phyloP scores from a whole-genome alignment of 2,113 vertebrate species.

The Salminus brasiliensis region DNA sequence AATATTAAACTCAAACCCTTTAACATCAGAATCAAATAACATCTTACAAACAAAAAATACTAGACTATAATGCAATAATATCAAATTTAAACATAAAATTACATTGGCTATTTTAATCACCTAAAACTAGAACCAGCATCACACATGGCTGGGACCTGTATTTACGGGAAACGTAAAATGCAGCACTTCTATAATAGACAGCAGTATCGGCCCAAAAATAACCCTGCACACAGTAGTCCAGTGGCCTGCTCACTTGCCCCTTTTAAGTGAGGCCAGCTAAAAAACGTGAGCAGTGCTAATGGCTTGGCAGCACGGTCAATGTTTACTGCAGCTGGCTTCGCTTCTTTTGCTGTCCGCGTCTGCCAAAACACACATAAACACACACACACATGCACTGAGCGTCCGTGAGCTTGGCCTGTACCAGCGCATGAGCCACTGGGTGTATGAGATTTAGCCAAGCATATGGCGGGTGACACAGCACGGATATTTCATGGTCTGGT shows the following conservation, averaged over 20 bases:
- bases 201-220: background rate
- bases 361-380: background rate
- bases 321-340: background rate
- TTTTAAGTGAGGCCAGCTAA: background rate
- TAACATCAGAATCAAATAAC: too few species aligned
- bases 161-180: too few species aligned
- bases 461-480: background rate
- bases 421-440: background rate
- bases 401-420: background rate
- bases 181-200: too few species aligned
- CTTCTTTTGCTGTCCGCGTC: background rate
- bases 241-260: background rate
- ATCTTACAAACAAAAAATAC: too few species aligned
- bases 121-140: too few species aligned
- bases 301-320: background rate
- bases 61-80: too few species aligned
- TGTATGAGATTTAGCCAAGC: background rate
- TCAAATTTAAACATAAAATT: too few species aligned
- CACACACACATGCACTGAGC: background rate
- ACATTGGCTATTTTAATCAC: too few species aligned
- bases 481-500: background rate
- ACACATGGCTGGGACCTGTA: too few species aligned
- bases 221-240: background rate
- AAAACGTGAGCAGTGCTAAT: background rate
- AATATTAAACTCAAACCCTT: too few species aligned